phyloP scores from a whole-genome alignment of 2,113 vertebrate species.

The Felis catus region F.catus_Fca126_mat1.0 CM031414.1:87010001-87010500 shows the following conservation, averaged over 20 bases:
- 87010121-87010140: slow-evolving; percentile 14
- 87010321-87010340: not conserved
- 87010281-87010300: not conserved
- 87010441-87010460: slow-evolving; percentile 25
- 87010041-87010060: not conserved
- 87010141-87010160: not conserved
- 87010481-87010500: not conserved
- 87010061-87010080: not conserved
- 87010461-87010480: not conserved
- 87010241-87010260: not conserved
- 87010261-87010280: not conserved
- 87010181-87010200: not conserved
- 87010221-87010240: not conserved
- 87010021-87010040: not conserved
- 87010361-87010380: not conserved
- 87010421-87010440: slow-evolving; percentile 22
- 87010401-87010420: not conserved
- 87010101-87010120: not conserved
- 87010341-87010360: not conserved
- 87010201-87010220: not conserved
- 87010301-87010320: not conserved
- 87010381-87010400: not conserved
- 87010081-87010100: not conserved
- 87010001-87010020: not conserved
- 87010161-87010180: not conserved